These are phyloP conservation scores for Nycteola revayana DNA, from an alignment of 2,888 invertebrate species.

Conservation along the genomic window DNA sequence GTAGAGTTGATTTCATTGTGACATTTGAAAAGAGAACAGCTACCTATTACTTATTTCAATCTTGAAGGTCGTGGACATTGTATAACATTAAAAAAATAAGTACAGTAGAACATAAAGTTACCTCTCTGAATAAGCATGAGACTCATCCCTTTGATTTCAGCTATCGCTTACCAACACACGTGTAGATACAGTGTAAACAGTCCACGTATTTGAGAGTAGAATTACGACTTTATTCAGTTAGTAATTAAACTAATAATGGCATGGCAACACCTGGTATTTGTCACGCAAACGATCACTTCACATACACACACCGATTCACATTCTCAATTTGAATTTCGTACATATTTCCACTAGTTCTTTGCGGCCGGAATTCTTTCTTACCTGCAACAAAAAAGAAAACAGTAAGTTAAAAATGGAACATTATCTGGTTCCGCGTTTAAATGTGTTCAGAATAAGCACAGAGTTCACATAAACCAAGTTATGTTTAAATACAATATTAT, in stretches of 20 bases:
- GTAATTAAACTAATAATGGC: slow-evolving; percentile 63
- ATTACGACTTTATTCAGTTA: slow-evolving; percentile 67
- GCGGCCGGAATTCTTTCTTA: slow-evolving; percentile 49
- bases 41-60: too few species aligned
- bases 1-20: too few species aligned
- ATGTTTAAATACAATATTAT: too few species aligned
- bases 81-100: too few species aligned
- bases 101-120: slow-evolving; percentile 13
- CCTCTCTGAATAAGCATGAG: slow-evolving; percentile 31
- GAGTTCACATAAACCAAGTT: not conserved
- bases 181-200: slow-evolving; percentile 33
- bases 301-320: slow-evolving; percentile 39
- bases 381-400: slow-evolving; percentile 68
- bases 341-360: slow-evolving; percentile 45
- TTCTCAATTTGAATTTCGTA: slow-evolving; percentile 57
- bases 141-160: slow-evolving; percentile 59
- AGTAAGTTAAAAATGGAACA: slow-evolving; percentile 19
- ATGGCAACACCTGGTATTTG: slow-evolving; percentile 56
- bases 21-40: too few species aligned
- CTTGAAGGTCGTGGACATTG: too few species aligned
- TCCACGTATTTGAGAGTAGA: slow-evolving; percentile 50
- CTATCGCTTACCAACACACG: slow-evolving; percentile 57
- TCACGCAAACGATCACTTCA: slow-evolving; percentile 59
- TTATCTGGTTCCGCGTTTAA: slow-evolving; percentile 22
- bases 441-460: slow-evolving; percentile 12